These are phyloP conservation scores for Notothenia coriiceps DNA, from an alignment of 2,113 vertebrate genomes.

Conservation along the genomic window DNA sequence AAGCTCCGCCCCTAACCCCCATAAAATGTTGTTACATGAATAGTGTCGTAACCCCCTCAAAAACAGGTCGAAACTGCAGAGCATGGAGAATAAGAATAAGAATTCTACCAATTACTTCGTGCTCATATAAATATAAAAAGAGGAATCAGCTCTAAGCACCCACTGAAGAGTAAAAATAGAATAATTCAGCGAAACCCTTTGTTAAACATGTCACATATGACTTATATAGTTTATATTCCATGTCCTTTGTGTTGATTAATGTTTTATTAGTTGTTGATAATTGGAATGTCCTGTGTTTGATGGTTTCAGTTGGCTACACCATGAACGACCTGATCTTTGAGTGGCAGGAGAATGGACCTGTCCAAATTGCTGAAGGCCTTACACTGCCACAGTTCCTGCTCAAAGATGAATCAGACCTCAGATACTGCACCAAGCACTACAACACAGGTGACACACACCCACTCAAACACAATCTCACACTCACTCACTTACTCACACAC, in stretches of 20 bases:
- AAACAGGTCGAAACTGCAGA: too few relatives aligned
- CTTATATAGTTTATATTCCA: neutral
- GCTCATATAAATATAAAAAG: too few relatives aligned
- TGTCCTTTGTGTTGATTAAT: neutral
- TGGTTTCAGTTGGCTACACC: conserved; percentile 93
- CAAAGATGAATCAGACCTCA: conserved; percentile 95
- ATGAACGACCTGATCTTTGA: conserved; percentile 99
- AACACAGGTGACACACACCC: conserved; percentile 90
- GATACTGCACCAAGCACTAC: conserved; percentile 96
- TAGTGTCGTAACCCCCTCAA: too few relatives aligned
- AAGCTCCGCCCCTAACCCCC: too few relatives aligned
- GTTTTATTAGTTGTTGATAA: neutral
- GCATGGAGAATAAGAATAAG: too few relatives aligned
- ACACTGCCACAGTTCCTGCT: conserved; percentile 96
- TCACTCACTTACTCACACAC: neutral
- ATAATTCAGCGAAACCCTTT: neutral
- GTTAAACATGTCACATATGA: neutral
- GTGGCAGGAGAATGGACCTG: conserved; percentile 97
- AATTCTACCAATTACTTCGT: too few relatives aligned
- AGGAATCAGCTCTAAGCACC: neutral
- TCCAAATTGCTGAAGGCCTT: conserved; percentile 97
- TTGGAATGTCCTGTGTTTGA: neutral
- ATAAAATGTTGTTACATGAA: too few relatives aligned
- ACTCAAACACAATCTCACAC: conserved; percentile 22
- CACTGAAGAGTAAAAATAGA: neutral